Evolutionary conservation across 2,888 invertebrate species (phyloP).

Genomic region (Thelaira solivaga): DNA sequence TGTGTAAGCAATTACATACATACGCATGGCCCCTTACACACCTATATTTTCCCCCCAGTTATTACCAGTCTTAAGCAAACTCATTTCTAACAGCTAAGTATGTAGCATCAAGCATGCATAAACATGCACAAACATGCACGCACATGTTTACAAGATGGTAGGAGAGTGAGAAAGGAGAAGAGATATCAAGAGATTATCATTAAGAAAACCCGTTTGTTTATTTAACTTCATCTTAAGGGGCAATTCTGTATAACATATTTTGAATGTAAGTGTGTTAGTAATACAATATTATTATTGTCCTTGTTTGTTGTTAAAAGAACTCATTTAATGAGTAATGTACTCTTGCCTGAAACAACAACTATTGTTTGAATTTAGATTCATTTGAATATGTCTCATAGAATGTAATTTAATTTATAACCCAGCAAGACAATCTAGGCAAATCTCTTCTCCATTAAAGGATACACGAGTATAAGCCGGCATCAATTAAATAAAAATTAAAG

Average conservation of each 20-base stretch:
- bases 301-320: background rate
- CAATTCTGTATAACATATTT: background rate
- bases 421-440: too few relatives aligned
- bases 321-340: background rate
- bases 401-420: too few relatives aligned
- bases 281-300: background rate
- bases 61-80: too few relatives aligned
- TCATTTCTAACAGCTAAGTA: too few relatives aligned
- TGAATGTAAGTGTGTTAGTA: background rate
- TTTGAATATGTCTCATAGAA: too few relatives aligned
- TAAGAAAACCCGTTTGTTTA: background rate
- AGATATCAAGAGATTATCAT: background rate
- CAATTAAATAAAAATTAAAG: too few relatives aligned
- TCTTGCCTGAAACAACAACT: background rate
- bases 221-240: background rate
- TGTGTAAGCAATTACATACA: too few relatives aligned
- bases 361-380: background rate
- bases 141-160: background rate
- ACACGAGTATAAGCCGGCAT: too few relatives aligned
- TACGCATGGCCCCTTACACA: too few relatives aligned
- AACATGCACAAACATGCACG: background rate
- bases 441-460: too few relatives aligned
- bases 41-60: too few relatives aligned
- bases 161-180: background rate
- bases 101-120: background rate